phyloP scores from a whole-genome alignment of 30 jellyfish, hydroid and myxozoan genomes.

The Turritopsis dohrnii region DNA sequence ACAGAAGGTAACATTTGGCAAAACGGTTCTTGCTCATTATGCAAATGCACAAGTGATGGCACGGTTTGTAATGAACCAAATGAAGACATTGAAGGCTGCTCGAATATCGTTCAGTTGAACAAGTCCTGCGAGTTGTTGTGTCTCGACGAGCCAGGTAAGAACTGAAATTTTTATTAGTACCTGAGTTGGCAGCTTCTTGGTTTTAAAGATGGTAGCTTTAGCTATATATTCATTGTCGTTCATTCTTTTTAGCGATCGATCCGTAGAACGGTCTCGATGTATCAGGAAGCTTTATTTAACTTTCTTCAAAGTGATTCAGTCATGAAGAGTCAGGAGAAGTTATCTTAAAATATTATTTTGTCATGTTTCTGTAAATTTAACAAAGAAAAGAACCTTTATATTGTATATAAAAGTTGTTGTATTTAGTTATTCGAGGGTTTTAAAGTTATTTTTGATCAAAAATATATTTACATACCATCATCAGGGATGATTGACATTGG shows the following conservation, averaged over 20 bases:
- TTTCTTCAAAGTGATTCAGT: background rate
- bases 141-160: background rate
- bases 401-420: background rate
- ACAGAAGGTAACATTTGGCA: conserved; percentile 60
- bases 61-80: conserved; percentile 50
- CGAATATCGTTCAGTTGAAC: conserved; percentile 33
- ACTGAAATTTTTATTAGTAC: background rate
- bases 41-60: conserved; percentile 62
- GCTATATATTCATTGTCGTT: background rate
- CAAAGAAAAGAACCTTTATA: background rate
- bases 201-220: no score
- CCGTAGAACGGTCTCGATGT: background rate
- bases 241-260: background rate
- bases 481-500: no score
- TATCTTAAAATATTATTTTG: no score
- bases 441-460: no score
- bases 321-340: background rate
- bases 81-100: conserved; percentile 26
- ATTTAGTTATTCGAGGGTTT: no score
- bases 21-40: conserved; percentile 39
- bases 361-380: background rate
- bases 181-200: background rate
- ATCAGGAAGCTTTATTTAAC: background rate
- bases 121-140: conserved; percentile 45
- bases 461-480: no score